Evolutionary conservation across 2,888 invertebrate species (phyloP), one percentile per base, ranked within the genome.

Genomic region (Diplolepis rosae): DNA sequence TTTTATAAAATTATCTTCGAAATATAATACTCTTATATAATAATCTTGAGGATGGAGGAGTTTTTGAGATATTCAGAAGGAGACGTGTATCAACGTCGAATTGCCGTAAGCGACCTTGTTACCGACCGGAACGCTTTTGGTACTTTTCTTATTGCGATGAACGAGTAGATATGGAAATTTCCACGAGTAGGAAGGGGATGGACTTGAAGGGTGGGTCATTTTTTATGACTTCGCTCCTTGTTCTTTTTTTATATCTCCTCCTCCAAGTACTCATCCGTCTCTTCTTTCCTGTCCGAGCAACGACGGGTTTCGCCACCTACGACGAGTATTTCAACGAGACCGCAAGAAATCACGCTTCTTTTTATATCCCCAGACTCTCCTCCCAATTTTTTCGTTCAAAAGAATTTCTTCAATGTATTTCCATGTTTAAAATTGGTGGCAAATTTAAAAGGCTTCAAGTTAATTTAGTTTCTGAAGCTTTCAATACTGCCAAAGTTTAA

Each of bases 111-210:
- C 77, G 74, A 77, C 73, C 72, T 69, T 73, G 73, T 73, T 75
- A 75, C 77, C 70, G 73, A 75, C 72, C 75, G 68, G 70, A 73
- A 77, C 72, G 72, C 71, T 78, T 72, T 72, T 69, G 74, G 74
- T 70, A 73, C 72, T 66, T 69, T 70, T 69, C 74, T 70, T 73
- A 71, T 76, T 71, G 70, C 73, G 75, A 77, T 76, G 74, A 66
- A 68, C 76, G 73, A 70, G 71, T 45, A 74, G 76, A 76, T 75
- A 78, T 75, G 76, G 74, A 78, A 76, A 76, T 73, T 73, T 76
- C 67, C 69, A 70, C 66, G 72, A 72, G 68, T 73, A 67, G 65
- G 70, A 68, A 70, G 69, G 48, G 52, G 70, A 69, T 73, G 73
- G 56, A 39, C 56, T 35, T 13, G 70, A 72, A 73, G 70, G 70